A percentile compares a stretch with the other conserved stretches of the same genome.
Evolutionary conservation across 2,797 vertebrate species (phyloP).

Genomic region (Sebastolobus alascanus): DNA sequence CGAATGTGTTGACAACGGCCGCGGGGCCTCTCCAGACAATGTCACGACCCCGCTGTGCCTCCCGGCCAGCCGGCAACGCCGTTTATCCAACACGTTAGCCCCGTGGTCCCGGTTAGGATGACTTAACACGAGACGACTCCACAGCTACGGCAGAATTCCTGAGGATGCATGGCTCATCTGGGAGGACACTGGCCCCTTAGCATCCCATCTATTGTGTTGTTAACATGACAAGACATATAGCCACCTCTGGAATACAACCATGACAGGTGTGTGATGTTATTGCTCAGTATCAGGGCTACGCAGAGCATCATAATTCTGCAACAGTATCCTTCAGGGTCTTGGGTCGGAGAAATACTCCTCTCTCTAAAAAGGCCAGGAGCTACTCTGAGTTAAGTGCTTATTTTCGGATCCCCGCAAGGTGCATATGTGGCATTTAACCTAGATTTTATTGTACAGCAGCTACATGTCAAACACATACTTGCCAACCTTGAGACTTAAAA

Average conservation of each 20-base stretch:
- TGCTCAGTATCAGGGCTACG: slow-evolving; percentile 34
- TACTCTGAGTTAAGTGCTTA: slow-evolving; percentile 25
- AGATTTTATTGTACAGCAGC: slow-evolving; percentile 6
- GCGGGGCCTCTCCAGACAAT: slow-evolving; percentile 57
- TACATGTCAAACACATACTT: slow-evolving; percentile 11
- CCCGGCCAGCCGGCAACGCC: slow-evolving; percentile 17
- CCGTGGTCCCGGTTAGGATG: slow-evolving; percentile 40
- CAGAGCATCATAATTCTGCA: slow-evolving; percentile 28
- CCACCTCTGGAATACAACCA: slow-evolving; percentile 48
- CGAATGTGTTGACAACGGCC: slow-evolving; percentile 59
- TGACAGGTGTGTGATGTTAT: slow-evolving; percentile 60
- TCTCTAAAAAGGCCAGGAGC: slow-evolving; percentile 35
- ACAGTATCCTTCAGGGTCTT: slow-evolving; percentile 18
- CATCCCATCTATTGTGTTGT: slow-evolving; percentile 44
- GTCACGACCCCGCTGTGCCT: slow-evolving; percentile 60
- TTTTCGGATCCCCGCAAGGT: slow-evolving; percentile 30
- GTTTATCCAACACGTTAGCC: slow-evolving; percentile 70
- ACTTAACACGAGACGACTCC: slow-evolving; percentile 68
- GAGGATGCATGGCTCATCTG: slow-evolving; percentile 49
- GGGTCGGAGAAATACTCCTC: slow-evolving; percentile 21
- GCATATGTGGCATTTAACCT: slow-evolving; percentile 19
- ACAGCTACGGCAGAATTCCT: slow-evolving; percentile 42
- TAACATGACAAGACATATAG: slow-evolving; percentile 63
- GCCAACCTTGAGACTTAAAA: too few species aligned
- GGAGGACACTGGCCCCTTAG: slow-evolving; percentile 48